phyloP scores from a whole-genome alignment of 2,797 vertebrate genomes.

The Tokudaia muenninki region DNA sequence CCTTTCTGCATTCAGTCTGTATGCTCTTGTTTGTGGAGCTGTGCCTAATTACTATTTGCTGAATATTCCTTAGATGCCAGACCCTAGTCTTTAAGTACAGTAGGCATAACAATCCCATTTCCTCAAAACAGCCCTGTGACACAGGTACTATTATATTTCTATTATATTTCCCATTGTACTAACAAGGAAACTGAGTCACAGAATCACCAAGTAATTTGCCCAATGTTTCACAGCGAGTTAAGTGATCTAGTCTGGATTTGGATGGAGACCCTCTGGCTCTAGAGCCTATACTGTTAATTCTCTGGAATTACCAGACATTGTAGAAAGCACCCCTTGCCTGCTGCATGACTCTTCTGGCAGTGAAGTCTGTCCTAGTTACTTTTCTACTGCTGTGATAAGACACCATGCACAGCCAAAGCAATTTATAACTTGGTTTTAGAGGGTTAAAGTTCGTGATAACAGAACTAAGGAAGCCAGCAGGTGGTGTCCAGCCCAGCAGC shows the following conservation, averaged over 20 bases:
- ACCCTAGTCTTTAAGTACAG: neutral
- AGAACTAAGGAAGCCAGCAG: too few species aligned
- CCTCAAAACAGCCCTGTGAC: neutral
- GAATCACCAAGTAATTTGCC: neutral
- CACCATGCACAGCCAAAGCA: neutral
- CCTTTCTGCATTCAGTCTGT: neutral
- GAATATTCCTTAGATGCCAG: neutral
- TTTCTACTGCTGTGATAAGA: neutral
- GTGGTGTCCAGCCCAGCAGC: too few species aligned
- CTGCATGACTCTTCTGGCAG: neutral
- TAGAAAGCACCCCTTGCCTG: neutral
- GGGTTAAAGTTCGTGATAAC: neutral
- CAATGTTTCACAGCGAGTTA: neutral
- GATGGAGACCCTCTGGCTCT: neutral
- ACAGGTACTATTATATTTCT: neutral
- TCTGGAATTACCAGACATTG: neutral
- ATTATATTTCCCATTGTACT: neutral
- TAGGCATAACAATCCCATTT: neutral
- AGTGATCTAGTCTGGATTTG: neutral
- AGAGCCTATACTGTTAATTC: conserved; percentile 18
- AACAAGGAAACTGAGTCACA: conserved; percentile 24
- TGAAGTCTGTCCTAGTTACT: neutral
- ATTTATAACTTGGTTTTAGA: neutral
- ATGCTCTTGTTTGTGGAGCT: neutral
- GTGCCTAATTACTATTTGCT: neutral